Evolutionary conservation across 2,888 invertebrate genomes (phyloP), one percentile per base, ranked within the genome.

Genomic region (Abrostola tripartita): DNA sequence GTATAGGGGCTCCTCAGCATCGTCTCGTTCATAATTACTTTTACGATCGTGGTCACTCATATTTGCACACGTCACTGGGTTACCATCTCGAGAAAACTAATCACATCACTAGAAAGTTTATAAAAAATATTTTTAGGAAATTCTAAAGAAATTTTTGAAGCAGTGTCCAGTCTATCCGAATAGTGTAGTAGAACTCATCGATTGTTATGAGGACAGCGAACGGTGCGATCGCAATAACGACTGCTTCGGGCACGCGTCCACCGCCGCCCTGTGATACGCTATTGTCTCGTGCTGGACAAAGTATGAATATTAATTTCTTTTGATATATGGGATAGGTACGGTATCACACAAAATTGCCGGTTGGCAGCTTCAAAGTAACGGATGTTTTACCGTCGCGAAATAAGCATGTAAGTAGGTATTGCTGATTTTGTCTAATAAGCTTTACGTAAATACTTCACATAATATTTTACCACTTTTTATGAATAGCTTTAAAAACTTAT

Each of bases 41-140:
- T 86, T 92, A 44, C 90, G 86, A 55, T 90, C 92, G 76, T 88
- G 85, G 47, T 92, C 94, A 91, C 92, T 92, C 94, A 94, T 94
- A 78, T 85, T 90, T 58, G 60, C 65, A 64, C 63, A 72, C 65
- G 55, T 69, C 83, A 79, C 81, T 78, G 71, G 52, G 70, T 68
- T 68, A 79, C 65, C 79, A 80, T 81, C 47, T 79, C 51, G 61
- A 55, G 52, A 75, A 76, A 65, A 74, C 68, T 59, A 63, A 66
- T 62, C 74, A 81, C 81, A 77, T 82, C 70, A 83, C 82, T 69
- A 71, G 44, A 74, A 71, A 75, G 38, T 65, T 37, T 52, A 61
- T 65, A 60, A 74, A 71, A 74, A 61, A 38, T 44, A 37, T 68
- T 74, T 66, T 56, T 9, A 52, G 51, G 37, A 64, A 69, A 59